phyloP scores from a whole-genome alignment of 2,797 vertebrate genomes.

The Octomys mimax region DNA sequence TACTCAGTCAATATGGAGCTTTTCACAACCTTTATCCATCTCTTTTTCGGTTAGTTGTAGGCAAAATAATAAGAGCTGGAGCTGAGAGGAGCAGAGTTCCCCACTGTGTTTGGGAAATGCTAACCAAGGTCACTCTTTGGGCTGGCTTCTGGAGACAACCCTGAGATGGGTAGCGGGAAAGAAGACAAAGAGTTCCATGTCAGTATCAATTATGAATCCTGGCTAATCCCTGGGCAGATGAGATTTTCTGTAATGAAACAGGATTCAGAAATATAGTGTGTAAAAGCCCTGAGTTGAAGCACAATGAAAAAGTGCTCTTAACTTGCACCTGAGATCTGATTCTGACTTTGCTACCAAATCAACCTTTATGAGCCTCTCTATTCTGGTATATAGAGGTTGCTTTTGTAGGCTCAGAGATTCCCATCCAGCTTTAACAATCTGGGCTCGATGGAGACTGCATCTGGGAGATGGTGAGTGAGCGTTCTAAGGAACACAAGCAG shows the following conservation, averaged over 20 bases:
- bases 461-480: background rate
- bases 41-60: slow-evolving; percentile 6
- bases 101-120: background rate
- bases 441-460: slow-evolving; percentile 2
- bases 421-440: background rate
- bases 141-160: background rate
- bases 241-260: slow-evolving; percentile 44
- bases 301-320: slow-evolving; percentile 44
- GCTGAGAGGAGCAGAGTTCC: background rate
- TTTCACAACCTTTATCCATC: background rate
- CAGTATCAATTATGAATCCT: slow-evolving; percentile 29
- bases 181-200: background rate
- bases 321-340: slow-evolving; percentile 36
- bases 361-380: background rate
- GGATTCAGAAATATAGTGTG: background rate
- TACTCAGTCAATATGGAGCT: background rate
- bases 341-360: slow-evolving; percentile 41
- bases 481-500: slow-evolving; percentile 33
- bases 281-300: slow-evolving; percentile 42
- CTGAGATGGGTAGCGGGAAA: background rate
- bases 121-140: background rate
- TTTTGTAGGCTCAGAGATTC: background rate
- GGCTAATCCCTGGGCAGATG: background rate
- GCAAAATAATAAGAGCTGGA: background rate
- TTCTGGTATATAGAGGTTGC: background rate